Conservation (phyloP, 2,797 vertebrate species). For the Chlorospingus semifuscus region DNA sequence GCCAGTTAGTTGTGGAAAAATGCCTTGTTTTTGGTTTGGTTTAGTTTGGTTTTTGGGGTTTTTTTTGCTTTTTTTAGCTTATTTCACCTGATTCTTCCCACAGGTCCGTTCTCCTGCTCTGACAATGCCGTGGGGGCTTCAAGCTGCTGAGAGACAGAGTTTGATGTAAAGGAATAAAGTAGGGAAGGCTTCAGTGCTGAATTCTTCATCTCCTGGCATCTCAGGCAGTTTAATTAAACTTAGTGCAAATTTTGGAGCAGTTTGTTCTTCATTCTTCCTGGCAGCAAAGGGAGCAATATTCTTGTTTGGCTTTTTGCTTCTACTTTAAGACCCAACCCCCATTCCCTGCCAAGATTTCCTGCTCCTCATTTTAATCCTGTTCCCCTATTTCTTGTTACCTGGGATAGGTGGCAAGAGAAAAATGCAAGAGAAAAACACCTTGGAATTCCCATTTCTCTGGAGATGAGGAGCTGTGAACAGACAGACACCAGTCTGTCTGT, state of each 20-base stretch:
- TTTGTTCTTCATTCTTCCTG: not conserved
- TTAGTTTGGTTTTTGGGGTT: too few relatives aligned
- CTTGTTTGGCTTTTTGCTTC: not conserved
- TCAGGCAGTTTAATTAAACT: not conserved
- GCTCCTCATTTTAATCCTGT: rapidly evolving
- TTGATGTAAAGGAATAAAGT: not conserved
- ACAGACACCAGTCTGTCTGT: too few relatives aligned
- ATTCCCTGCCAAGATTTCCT: not conserved
- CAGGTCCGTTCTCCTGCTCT: not conserved
- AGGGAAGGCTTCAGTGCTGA: not conserved
- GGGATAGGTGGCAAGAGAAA: not conserved
- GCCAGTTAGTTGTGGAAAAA: not conserved
- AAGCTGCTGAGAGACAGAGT: not conserved
- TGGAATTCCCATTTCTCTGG: not conserved
- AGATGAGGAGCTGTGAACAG: not conserved
- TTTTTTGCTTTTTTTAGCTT: not conserved
- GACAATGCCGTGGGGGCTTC: not conserved
- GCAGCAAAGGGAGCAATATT: not conserved
- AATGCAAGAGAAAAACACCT: not conserved
- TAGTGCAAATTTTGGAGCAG: not conserved
- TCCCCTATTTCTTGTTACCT: not conserved
- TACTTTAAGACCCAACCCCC: not conserved
- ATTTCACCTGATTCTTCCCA: not conserved
- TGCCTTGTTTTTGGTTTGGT: too few relatives aligned
- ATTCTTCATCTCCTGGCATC: not conserved